phyloP scores from a whole-genome alignment of 2,113 vertebrate genomes.

The Eurypyga helias region DNA sequence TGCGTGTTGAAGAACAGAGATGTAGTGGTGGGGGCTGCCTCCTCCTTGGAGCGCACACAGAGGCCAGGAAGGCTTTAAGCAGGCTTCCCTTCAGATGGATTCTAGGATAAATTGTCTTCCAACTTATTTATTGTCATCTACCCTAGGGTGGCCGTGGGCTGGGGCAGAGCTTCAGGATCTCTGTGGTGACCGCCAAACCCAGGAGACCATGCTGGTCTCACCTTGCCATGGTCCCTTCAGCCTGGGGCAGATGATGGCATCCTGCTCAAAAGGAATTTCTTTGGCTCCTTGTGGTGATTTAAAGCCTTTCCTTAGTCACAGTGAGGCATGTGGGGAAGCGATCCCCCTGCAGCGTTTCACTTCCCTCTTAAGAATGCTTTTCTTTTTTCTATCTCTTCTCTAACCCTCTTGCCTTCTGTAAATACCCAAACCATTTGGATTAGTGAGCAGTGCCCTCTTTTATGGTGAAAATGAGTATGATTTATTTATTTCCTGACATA shows the following conservation, averaged over 20 bases:
- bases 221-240: too few relatives aligned
- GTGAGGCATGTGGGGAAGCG: neutral
- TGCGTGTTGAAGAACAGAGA: neutral
- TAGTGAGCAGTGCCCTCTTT: neutral
- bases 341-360: neutral
- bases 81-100: neutral
- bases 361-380: neutral
- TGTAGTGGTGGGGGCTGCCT: neutral
- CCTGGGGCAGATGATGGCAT: neutral
- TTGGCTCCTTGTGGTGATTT: neutral
- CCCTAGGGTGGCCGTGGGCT: neutral
- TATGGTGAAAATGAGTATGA: neutral
- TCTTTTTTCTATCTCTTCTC: neutral
- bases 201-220: neutral
- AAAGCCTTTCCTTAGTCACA: neutral
- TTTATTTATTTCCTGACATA: conserved; percentile 16
- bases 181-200: neutral
- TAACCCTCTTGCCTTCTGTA: neutral
- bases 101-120: neutral
- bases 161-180: neutral
- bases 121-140: neutral
- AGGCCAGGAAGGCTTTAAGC: neutral
- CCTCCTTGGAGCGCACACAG: neutral
- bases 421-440: neutral
- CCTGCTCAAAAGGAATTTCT: neutral